Base-by-base conservation (phyloP, 2,113 vertebrate genomes). In the Danionella cerebrum region DNA sequence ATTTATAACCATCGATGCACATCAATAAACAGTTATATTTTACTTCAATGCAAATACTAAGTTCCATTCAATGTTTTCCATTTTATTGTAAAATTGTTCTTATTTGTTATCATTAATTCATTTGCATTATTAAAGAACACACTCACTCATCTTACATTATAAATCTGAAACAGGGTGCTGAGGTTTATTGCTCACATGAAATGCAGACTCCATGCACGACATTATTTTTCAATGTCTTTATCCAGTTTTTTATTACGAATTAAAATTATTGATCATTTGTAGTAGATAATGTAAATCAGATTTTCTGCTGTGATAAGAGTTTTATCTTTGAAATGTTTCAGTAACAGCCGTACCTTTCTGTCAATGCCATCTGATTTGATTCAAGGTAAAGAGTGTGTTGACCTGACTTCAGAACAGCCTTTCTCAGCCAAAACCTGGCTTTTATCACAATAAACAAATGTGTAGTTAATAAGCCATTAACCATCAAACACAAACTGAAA, bases 281-380 rank as follows among this genome's bases (percentile, higher is more conserved):
- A n/a, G n/a, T 12, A 25, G 24, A 41, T 39, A 6, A 21, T 2
- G 13, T 65, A 35, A 51, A 59, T 13, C 19, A 58, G 21, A 39
- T 57, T 2, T 39, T 16, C 55, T n/a, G 12, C 19, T 33, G 4
- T 3, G 35, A 50, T 11, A 55, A 8, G 5, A 11, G 13, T 33
- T 14, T 67, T 62, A 75, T 75, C 54, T 66, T 16, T 50, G 24
- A 54, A 19, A 59, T 54, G 13, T 63, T 35, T 38, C 16, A 27
- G 58, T 24, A 52, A 71, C 71, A 71, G 48, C 27, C 14, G 6
- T 58, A 31, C 67, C 36, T 9, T 16, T 51, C 45, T 33, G 51
- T 64, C 65, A 73, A 36, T 71, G 65, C 58, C 57, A 55, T 53
- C 48, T 63, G 57, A 57, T 67, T 68, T 64, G 27, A 58, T 29